These are phyloP conservation scores for pig (Sus scrofa) DNA, from an alignment of 2,113 vertebrate genomes.

Conservation along the genomic window T2T-Sscrofa CM000814.6:96215001-96215500, in stretches of 20 bases:
- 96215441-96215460: constrained; percentile 44
- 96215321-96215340: neutral
- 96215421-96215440: constrained; percentile 6
- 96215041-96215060: neutral
- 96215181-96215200: neutral
- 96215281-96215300: neutral
- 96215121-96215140: neutral
- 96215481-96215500: neutral
- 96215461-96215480: constrained; percentile 4
- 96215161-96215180: neutral
- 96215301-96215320: neutral
- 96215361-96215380: neutral
- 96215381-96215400: neutral
- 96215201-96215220: neutral
- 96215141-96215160: neutral
- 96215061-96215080: neutral
- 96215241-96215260: neutral
- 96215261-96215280: neutral
- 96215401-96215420: constrained; percentile 10
- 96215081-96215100: neutral
- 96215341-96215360: neutral
- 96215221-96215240: neutral
- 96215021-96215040: neutral
- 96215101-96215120: neutral
- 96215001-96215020: neutral